phyloP scores from a whole-genome alignment of 2,888 invertebrate genomes.

The Lasioglossum leucozonium region DNA sequence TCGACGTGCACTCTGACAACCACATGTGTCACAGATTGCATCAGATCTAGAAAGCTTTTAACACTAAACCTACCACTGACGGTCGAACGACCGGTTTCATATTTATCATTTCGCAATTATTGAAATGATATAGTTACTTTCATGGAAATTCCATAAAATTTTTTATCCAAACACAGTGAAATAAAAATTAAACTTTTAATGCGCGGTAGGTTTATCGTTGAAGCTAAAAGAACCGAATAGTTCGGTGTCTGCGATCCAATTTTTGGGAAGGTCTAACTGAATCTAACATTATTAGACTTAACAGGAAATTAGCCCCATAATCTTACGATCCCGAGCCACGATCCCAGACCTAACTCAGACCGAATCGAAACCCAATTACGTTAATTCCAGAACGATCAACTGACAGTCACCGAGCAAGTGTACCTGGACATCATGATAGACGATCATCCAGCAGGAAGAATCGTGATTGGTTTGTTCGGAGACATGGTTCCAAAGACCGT shows the following conservation, averaged over 20 bases:
- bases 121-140: no score
- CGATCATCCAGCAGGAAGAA: conserved; percentile 89
- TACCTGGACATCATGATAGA: conserved; percentile 93
- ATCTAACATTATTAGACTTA: no score
- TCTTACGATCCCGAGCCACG: no score
- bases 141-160: no score
- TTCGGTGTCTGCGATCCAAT: neutral
- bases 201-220: no score
- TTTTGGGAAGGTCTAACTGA: no score
- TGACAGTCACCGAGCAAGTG: conserved; percentile 92
- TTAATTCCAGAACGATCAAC: conserved; percentile 86
- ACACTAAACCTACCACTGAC: no score
- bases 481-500: conserved; percentile 94
- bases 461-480: conserved; percentile 95
- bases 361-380: neutral
- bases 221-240: neutral
- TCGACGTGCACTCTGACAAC: neutral
- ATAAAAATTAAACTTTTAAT: no score
- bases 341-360: neutral
- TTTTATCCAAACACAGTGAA: no score
- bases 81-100: no score
- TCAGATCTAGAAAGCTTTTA: neutral
- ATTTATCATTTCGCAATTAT: no score
- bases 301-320: no score
- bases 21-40: conserved; percentile 6